Evolutionary conservation across 2,797 vertebrate genomes (phyloP).

Genomic region (Menidia menidia): DNA sequence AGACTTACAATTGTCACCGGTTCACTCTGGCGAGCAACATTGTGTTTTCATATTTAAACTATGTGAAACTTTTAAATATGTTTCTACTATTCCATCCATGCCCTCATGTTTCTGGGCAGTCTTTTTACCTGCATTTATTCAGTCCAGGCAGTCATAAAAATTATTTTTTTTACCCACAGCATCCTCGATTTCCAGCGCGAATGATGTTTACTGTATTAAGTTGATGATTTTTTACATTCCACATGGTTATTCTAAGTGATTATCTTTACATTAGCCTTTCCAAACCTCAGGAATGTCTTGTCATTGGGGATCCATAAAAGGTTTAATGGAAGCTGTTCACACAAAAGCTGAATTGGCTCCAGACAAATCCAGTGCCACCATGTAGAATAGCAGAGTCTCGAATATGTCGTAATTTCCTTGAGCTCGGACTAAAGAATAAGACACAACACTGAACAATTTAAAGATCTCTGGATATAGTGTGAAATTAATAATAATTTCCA

Average conservation of each 20-base stretch:
- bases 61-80: background rate
- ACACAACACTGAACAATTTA: background rate
- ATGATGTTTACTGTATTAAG: too few species aligned
- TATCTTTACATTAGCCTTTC: background rate
- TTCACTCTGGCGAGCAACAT: conserved; percentile 2
- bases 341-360: too few species aligned
- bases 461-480: background rate
- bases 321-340: background rate
- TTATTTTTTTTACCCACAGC: too few species aligned
- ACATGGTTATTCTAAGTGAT: too few species aligned
- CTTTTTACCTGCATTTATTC: too few species aligned
- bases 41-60: background rate
- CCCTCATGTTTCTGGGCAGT: too few species aligned
- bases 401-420: background rate
- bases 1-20: conserved; percentile 42
- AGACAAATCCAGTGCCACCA: too few species aligned
- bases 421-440: background rate
- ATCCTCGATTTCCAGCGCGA: too few species aligned
- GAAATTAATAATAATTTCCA: background rate
- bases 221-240: background rate
- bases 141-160: too few species aligned
- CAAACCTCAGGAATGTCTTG: background rate
- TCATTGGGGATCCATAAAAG: background rate
- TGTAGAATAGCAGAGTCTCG: background rate
- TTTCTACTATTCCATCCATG: too few species aligned